phyloP scores from a whole-genome alignment of 2,797 vertebrate species.

The Gymnopithys bicolor region DNA sequence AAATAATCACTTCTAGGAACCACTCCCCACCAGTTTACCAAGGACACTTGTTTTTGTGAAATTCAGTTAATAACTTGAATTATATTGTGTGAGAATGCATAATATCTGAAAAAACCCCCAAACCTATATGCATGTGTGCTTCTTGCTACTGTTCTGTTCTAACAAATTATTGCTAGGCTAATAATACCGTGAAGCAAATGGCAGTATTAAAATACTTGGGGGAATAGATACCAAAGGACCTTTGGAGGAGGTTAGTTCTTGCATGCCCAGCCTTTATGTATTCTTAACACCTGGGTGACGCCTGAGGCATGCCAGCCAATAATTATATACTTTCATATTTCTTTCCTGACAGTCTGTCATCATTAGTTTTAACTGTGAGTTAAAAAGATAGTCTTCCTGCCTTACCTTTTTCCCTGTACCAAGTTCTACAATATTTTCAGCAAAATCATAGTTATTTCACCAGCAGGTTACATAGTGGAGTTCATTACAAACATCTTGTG shows the following conservation, averaged over 20 bases:
- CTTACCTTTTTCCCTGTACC: not conserved
- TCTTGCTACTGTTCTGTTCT: not conserved
- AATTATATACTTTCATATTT: conserved; percentile 86
- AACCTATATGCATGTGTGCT: not conserved
- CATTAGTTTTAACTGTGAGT: conserved; percentile 75
- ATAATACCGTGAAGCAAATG: not conserved
- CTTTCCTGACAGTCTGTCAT: conserved; percentile 87
- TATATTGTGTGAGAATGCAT: not conserved
- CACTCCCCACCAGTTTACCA: not conserved
- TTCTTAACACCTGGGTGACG: conserved; percentile 87
- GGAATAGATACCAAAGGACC: conserved; percentile 72
- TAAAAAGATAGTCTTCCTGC: conserved; percentile 14
- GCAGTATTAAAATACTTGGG: conserved; percentile 28
- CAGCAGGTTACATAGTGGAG: not conserved
- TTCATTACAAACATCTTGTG: not conserved
- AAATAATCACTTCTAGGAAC: not conserved
- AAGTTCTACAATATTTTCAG: not conserved
- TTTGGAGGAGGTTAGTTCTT: conserved; percentile 78
- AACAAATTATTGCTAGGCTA: not conserved
- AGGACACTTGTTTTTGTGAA: not conserved
- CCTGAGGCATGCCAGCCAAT: conserved; percentile 84
- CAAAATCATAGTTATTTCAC: not conserved
- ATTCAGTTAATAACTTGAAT: not conserved
- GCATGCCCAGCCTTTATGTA: conserved; percentile 82
- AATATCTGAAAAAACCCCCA: not conserved